Conservation (phyloP, 1,140 invertebrate genomes). For the Meloidogyne chitwoodi region DNA sequence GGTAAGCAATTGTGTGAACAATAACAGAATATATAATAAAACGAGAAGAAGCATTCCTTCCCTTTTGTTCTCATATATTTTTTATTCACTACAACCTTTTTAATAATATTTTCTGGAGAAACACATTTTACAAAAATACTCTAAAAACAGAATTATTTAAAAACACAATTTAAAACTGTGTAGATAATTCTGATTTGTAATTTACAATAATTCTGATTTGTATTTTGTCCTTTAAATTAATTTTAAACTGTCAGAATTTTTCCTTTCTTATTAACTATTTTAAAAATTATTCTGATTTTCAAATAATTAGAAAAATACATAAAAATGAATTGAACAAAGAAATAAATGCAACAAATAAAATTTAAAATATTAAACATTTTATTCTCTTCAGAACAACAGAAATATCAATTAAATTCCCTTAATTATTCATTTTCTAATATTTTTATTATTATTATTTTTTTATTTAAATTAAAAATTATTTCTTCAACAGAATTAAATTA, state of each 20-base stretch:
- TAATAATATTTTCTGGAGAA: no score
- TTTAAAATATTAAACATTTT: neutral
- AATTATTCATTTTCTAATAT: neutral
- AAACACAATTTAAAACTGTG: no score
- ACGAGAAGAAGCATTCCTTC: neutral
- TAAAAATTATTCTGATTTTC: no score
- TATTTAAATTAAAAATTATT: neutral
- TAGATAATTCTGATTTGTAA: no score
- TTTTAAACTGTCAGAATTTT: no score
- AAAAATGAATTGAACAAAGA: no score
- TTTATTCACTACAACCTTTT: neutral
- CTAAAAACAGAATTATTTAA: no score
- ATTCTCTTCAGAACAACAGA: neutral
- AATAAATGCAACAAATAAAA: neutral
- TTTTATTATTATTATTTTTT: neutral
- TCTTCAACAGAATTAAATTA: neutral
- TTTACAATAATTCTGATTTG: no score
- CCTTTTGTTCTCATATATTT: neutral
- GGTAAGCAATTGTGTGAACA: neutral
- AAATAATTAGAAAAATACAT: no score
- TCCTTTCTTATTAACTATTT: no score
- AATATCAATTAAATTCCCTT: neutral
- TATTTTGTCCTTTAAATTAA: no score
- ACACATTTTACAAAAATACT: no score
- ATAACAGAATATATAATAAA: neutral